A percentile compares a stretch with the other conserved stretches of the same genome.
Conservation (phyloP, 2,797 vertebrate species). For the Fistularia commersonii region DNA sequence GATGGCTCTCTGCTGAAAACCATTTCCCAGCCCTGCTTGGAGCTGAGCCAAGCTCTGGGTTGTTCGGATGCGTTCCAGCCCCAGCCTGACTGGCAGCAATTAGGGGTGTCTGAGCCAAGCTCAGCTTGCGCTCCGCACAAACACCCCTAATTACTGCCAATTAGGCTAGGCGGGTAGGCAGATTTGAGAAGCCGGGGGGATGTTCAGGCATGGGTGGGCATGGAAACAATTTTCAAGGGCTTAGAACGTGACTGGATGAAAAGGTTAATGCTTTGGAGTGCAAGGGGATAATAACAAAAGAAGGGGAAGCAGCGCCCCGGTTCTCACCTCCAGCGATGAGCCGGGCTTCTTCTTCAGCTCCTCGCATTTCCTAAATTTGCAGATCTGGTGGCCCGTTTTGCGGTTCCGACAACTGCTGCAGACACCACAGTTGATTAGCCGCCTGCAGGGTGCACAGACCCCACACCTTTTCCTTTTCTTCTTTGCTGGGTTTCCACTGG, state of each 20-base stretch:
- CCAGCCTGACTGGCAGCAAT: slow-evolving; percentile 87
- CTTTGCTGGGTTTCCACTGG: slow-evolving; percentile 93
- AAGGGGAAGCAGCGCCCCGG: slow-evolving; percentile 62
- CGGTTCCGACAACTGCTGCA: slow-evolving; percentile 99
- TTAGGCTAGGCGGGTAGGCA: slow-evolving; percentile 85
- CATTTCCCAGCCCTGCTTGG: slow-evolving; percentile 84
- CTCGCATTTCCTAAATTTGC: slow-evolving; percentile 99
- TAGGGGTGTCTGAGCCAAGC: slow-evolving; percentile 84
- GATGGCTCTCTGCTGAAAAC: slow-evolving; percentile 80
- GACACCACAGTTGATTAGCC: slow-evolving; percentile 98
- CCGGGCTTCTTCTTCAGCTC: slow-evolving; percentile 99
- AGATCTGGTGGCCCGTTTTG: slow-evolving; percentile 99
- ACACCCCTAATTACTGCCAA: slow-evolving; percentile 88
- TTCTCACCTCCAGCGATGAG: slow-evolving; percentile 96
- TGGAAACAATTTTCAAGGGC: slow-evolving; percentile 82
- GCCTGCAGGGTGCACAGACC: slow-evolving; percentile 97
- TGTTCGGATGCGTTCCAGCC: slow-evolving; percentile 83
- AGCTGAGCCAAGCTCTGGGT: slow-evolving; percentile 78
- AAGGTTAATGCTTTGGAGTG: slow-evolving; percentile 84
- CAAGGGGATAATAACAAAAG: slow-evolving; percentile 74
- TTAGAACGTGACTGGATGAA: slow-evolving; percentile 84
- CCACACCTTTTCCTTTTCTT: slow-evolving; percentile 98
- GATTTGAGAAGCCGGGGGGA: slow-evolving; percentile 81
- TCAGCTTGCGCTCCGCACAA: slow-evolving; percentile 81
- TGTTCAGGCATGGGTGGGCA: slow-evolving; percentile 83